Evolutionary conservation across 2,113 vertebrate genomes (phyloP).

Genomic region (Pollimyrus isidori): DNA sequence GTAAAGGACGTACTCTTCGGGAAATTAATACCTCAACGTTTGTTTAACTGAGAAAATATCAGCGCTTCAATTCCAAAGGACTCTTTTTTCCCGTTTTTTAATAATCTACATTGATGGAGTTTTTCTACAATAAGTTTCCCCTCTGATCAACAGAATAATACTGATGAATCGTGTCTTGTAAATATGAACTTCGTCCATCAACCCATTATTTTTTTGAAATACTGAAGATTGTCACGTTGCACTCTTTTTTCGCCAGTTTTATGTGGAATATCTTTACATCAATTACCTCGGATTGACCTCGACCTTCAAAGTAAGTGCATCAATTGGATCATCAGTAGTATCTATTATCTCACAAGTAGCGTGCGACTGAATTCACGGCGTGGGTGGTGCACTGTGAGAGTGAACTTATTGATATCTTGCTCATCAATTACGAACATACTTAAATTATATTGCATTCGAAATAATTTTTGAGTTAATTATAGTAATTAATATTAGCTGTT

Average conservation of each 20-base stretch:
- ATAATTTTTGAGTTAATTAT: background rate
- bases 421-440: background rate
- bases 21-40: slow-evolving; percentile 61
- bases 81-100: slow-evolving; percentile 27
- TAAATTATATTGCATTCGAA: background rate
- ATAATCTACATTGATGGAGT: background rate
- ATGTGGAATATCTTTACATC: slow-evolving; percentile 59
- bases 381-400: background rate
- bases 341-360: background rate
- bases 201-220: slow-evolving; percentile 28
- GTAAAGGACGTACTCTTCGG: slow-evolving; percentile 33
- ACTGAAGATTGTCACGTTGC: slow-evolving; percentile 47
- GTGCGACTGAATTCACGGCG: background rate
- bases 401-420: background rate
- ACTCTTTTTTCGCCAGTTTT: slow-evolving; percentile 33
- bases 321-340: background rate
- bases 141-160: slow-evolving; percentile 29
- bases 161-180: slow-evolving; percentile 22
- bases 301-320: slow-evolving; percentile 65
- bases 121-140: slow-evolving; percentile 1
- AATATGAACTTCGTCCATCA: slow-evolving; percentile 36
- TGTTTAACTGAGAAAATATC: slow-evolving; percentile 48
- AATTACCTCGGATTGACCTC: slow-evolving; percentile 58
- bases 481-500: background rate
- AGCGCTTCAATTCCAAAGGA: slow-evolving; percentile 53